Percentiles rank a stretch among this genome's conserved stretches.
Evolutionary conservation across 1,140 invertebrate species (phyloP).

Genomic region (Neodiprion pinetum): DNA sequence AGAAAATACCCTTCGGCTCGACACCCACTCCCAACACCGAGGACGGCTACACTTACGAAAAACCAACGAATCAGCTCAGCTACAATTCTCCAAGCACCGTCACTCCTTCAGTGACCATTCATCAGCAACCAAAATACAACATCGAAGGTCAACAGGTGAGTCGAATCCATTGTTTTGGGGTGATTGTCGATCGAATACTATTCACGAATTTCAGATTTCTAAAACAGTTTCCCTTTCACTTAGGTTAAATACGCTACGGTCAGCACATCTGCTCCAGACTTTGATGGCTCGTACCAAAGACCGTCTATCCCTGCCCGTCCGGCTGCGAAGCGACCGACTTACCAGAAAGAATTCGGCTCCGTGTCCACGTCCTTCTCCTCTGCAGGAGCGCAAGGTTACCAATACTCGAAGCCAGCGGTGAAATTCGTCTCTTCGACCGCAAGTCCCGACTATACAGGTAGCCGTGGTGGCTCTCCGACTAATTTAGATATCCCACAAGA

Average conservation of each 20-base stretch:
- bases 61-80: constrained; percentile 36
- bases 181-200: background rate
- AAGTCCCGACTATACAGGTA: constrained; percentile 10
- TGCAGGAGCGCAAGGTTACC: constrained; percentile 19
- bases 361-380: background rate
- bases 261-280: constrained; percentile 32
- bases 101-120: constrained; percentile 1
- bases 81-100: constrained; percentile 26
- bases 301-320: constrained; percentile 33
- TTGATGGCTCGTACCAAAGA: constrained; percentile 39
- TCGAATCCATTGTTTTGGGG: background rate
- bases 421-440: constrained; percentile 23
- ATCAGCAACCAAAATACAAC: background rate
- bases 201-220: constrained; percentile 14
- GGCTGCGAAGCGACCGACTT: constrained; percentile 21
- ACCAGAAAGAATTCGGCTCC: background rate
- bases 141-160: constrained; percentile 24
- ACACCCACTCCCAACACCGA: constrained; percentile 45
- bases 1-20: constrained; percentile 40
- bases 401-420: constrained; percentile 22
- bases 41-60: constrained; percentile 32
- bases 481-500: constrained; percentile 18
- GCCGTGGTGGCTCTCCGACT: constrained; percentile 12
- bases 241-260: constrained; percentile 33
- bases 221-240: constrained; percentile 20